Evolutionary conservation across 2,888 invertebrate genomes (phyloP), one percentile per base, ranked within the genome.

Genomic region (Auanema sp.): DNA sequence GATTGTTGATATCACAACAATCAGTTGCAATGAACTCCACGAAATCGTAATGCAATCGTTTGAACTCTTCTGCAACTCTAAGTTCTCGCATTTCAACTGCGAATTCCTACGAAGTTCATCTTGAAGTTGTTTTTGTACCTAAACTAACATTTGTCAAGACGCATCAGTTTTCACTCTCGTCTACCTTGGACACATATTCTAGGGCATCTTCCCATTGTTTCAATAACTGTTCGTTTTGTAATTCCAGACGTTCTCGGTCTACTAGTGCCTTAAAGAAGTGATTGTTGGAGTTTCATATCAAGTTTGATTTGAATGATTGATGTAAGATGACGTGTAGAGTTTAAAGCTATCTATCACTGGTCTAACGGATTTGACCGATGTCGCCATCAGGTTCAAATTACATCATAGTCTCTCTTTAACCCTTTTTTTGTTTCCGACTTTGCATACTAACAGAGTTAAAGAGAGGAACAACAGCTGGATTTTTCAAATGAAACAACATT

Each of bases 151-250:
- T 4, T 18, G 11, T 33, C 12, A 5, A 33, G 33, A 8, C 33
- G 33, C 33, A 33, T 33, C 3, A 33, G 4, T 33, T 33, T 33
- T 33, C 33, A 4, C 33, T 55, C 52, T 58, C 12, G 61, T 62
- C 58, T 62, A 73, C 73, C 61, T 66, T 69, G n/a, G 69, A 62
- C 14, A 74, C 71, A 47, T 74, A 74, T 64, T 74, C 74, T 58
- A 74, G 50, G 8, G 74, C 68, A 47, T 74, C 74, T 41, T 71
- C 74, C 74, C 74, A 74, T 57, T 74, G 74, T 52, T 65, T 63
- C 49, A 74, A 57, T 24, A 74, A 58, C 58, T 74, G 74, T 58
- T 74, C 74, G 64, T 74, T 74, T 65, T 74, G 74, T 11, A 74
- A 64, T 58, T 74, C 74, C 21, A 74, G 63, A 33, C 66, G 49